Evolutionary conservation across 2,888 invertebrate species (phyloP), one percentile per base, ranked within the genome.

Genomic region (Cynaeus angustus): DNA sequence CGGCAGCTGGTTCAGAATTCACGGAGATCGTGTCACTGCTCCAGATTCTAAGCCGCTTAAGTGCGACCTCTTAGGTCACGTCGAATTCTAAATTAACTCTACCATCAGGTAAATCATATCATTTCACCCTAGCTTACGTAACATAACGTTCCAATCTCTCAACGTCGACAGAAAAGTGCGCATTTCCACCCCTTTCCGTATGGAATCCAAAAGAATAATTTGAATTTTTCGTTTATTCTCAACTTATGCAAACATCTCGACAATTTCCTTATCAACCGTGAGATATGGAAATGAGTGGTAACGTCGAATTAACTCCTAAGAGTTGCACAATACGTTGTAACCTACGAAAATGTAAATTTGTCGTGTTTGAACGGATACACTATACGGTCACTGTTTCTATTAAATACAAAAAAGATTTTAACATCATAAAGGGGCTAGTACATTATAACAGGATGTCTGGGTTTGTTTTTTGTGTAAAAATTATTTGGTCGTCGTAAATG

Each of bases 31-130:
- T n/a, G 10, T 48, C 21, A 16, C 48, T 9, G 48, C 16, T 48
- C 9, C 28, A 50, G 50, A 50, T 50, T 50, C 2, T 41, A 59
- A 46, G 46, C 59, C 46, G 33, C 59, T 59, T 33, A 28, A 41
- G 37, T 28, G 46, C 45, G 33, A 45, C 30, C 59, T 37, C 26
- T 46, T 14, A 46, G 59, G 59, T 59, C 59, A 59, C 59, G 41
- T 45, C 16, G 46, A 55, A 55, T 37, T n/a, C 55, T 37, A 38
- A 59, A 59, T 59, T 59, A 59, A 55, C 59, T 21, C 37, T 14
- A 33, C 13, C 46, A 21, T 41, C 4, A 41, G 30, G 33, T 59
- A 59, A 37, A 55, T 55, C 55, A 14, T 55, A 5, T 33, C 33
- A 37, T 55, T 55, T 37, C 37, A 13, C 37, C 55, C 12, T 55